Conservation (phyloP, 2,113 vertebrate genomes). For the Monarcha castaneiventris region DNA sequence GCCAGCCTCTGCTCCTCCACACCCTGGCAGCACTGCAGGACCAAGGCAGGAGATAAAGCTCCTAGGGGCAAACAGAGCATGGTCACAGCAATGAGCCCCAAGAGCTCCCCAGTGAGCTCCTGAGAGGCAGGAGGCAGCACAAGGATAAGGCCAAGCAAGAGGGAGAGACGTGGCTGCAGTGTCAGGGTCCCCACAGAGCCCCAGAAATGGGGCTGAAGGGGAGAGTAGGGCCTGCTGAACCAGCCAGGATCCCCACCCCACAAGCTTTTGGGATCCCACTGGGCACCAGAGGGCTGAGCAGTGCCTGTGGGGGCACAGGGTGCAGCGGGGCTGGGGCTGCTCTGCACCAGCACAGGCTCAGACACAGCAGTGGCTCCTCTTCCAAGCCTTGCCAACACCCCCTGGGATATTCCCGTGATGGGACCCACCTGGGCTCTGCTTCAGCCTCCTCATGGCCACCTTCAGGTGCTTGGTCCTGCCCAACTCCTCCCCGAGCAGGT, state of each 20-base stretch:
- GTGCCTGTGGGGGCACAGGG: background rate
- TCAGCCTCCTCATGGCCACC: slow-evolving; percentile 72
- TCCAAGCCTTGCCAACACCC: background rate
- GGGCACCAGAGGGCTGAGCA: background rate
- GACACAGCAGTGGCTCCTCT: background rate
- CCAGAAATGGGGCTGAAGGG: background rate
- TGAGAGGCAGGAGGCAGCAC: background rate
- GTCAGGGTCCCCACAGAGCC: background rate
- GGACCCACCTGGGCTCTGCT: slow-evolving; percentile 43
- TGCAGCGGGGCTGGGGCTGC: background rate
- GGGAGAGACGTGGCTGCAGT: background rate
- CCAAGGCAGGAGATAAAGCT: background rate
- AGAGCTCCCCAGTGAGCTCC: background rate
- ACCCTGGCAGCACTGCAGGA: background rate
- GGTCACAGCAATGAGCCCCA: background rate
- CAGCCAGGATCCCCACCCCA: background rate
- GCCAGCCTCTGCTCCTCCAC: background rate
- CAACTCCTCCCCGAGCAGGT: slow-evolving; percentile 83
- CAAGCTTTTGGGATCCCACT: background rate
- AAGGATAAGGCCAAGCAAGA: background rate
- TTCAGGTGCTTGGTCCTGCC: slow-evolving; percentile 89
- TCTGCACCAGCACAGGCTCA: background rate
- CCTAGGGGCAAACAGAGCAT: background rate
- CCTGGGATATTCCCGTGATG: background rate
- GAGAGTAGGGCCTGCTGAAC: background rate